phyloP scores from a whole-genome alignment of 2,888 invertebrate species.

The Cabera pusaria region DNA sequence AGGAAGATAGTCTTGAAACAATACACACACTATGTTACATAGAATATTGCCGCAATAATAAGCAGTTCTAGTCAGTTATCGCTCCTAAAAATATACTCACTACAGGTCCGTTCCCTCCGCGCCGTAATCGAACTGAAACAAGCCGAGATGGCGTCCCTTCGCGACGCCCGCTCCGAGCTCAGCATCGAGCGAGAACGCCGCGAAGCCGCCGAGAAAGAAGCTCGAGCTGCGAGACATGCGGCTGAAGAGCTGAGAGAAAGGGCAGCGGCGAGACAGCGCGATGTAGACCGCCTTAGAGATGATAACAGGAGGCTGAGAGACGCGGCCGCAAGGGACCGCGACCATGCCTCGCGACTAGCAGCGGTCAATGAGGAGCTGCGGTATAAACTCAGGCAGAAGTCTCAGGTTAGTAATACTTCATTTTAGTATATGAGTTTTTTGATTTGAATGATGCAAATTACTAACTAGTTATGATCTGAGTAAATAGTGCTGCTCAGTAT shows the following conservation, averaged over 20 bases:
- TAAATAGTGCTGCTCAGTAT: too few species aligned
- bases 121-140: constrained; percentile 95
- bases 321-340: constrained; percentile 88
- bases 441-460: too few species aligned
- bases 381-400: constrained; percentile 93
- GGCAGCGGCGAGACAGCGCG: constrained; percentile 88
- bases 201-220: constrained; percentile 87
- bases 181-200: constrained; percentile 89
- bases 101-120: constrained; percentile 86
- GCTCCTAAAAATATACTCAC: background rate
- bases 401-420: constrained; percentile 83
- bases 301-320: constrained; percentile 89
- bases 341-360: constrained; percentile 89
- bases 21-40: too few species aligned
- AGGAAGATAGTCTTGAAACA: background rate
- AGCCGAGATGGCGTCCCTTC: constrained; percentile 91
- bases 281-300: constrained; percentile 83
- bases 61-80: too few species aligned
- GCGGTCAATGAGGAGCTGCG: constrained; percentile 95
- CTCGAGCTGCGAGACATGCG: constrained; percentile 90
- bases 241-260: constrained; percentile 94
- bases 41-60: too few species aligned
- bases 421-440: too few species aligned
- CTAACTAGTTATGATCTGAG: too few species aligned
- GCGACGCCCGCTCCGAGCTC: constrained; percentile 87